Evolutionary conservation across 2,113 vertebrate species (phyloP).

Genomic region (Amazona vittata): DNA sequence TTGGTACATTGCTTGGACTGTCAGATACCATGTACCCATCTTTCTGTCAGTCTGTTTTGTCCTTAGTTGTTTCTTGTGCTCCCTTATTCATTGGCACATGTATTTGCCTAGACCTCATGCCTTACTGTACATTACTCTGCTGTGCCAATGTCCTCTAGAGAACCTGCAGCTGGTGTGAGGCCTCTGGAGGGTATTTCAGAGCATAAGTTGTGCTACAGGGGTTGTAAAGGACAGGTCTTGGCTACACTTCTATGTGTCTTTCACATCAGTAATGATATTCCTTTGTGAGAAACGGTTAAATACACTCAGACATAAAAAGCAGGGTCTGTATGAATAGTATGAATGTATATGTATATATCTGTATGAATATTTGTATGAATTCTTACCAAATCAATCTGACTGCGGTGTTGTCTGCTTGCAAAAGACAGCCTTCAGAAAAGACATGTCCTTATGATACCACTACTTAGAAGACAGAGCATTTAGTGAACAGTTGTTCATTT

Average conservation of each 20-base stretch:
- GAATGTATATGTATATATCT: neutral
- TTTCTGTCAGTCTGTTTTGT: neutral
- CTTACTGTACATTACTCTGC: neutral
- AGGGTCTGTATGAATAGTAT: neutral
- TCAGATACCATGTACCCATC: neutral
- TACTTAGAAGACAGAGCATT: neutral
- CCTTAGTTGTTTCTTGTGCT: neutral
- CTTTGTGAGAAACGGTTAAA: neutral
- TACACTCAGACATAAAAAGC: neutral
- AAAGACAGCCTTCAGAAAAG: neutral
- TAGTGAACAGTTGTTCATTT: neutral
- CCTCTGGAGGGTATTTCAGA: neutral
- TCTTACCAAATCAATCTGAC: neutral
- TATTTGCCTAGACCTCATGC: neutral
- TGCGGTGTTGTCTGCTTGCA: neutral
- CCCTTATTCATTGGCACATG: fast-evolving
- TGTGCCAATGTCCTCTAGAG: fast-evolving
- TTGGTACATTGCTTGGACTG: neutral
- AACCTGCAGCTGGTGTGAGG: neutral
- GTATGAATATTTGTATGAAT: neutral
- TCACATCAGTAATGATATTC: neutral
- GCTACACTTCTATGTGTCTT: neutral
- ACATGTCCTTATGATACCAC: neutral
- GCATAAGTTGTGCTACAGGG: neutral
- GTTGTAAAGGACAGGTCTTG: neutral